Conservation (phyloP, 2,888 invertebrate species). For the Cristatella mucedo region DNA sequence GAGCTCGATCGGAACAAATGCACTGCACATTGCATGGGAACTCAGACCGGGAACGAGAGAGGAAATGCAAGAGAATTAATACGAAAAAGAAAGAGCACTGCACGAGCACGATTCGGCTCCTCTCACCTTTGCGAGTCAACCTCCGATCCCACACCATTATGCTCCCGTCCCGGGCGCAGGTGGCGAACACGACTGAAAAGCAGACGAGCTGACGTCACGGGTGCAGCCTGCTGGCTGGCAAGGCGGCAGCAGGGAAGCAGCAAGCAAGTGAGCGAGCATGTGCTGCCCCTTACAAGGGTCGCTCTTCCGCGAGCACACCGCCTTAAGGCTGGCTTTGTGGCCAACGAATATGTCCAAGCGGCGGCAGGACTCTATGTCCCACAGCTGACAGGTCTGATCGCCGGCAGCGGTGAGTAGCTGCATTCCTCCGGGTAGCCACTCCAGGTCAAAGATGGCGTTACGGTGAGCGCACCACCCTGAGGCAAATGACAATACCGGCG, state of each 20-base stretch:
- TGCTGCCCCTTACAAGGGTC: slow-evolving; percentile 9
- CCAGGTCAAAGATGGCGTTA: slow-evolving; percentile 75
- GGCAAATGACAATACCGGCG: too few relatives aligned
- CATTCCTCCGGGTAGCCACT: slow-evolving; percentile 61
- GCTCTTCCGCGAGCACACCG: slow-evolving; percentile 39
- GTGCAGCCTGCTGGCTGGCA: too few relatives aligned
- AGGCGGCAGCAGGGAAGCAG: not conserved
- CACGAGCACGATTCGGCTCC: too few relatives aligned
- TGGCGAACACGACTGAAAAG: slow-evolving; percentile 57
- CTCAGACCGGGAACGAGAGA: too few relatives aligned
- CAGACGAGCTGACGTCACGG: too few relatives aligned
- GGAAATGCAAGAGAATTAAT: too few relatives aligned
- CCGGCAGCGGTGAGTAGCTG: slow-evolving; percentile 66
- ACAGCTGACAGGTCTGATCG: slow-evolving; percentile 64
- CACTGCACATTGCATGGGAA: too few relatives aligned
- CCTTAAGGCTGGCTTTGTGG: slow-evolving; percentile 66
- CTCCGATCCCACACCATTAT: slow-evolving; percentile 70
- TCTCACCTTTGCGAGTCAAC: slow-evolving; percentile 22
- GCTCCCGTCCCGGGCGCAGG: slow-evolving; percentile 71
- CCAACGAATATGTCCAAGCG: slow-evolving; percentile 46
- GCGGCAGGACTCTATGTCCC: slow-evolving; percentile 48
- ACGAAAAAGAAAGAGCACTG: too few relatives aligned
- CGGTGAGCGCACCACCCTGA: slow-evolving; percentile 45
- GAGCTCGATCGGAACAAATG: too few relatives aligned
- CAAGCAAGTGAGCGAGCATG: not conserved